Evolutionary conservation across 1,140 invertebrate genomes (phyloP), one percentile per base, ranked within the genome.

Genomic region (Sarcophaga bullata): DNA sequence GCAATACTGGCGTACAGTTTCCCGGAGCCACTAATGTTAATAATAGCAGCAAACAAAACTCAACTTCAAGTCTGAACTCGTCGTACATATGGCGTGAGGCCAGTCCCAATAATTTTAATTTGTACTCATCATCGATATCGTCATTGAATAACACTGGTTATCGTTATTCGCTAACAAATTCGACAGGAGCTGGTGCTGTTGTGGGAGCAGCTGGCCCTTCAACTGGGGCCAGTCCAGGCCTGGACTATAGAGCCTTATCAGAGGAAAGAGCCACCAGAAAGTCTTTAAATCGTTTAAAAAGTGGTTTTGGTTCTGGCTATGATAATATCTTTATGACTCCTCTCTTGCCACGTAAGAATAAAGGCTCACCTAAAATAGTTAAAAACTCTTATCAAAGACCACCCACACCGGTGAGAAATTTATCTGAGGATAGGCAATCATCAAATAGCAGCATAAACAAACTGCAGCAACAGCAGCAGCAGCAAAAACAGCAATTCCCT

Each of bases 51-150:
- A 85, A 85, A 0, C 88, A 88, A 73, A 85, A 86, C 48, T 90
- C 88, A 11, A 87, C 86, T 0, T 87, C 85, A 80, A 90, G 89
- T 37, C 72, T 90, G 10, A 90, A 90, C 73, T 90, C 89, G n/a
- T 90, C 89, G 0, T 90, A 87, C 17, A 89, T 90, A 75, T 90
- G 89, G 89, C 87, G 89, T 50, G 89, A 90, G 84, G 89, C 88
- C 3, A 90, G 89, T 83, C 89, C 89, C 37, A 90, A 90, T 82
- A 89, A 89, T 84, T 90, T 90, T 73, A 90, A 90, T 75, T 50
- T 90, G 62, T 90, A 90, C 85, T 90, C 89, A 78, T 87, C 87
- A 8, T 90, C 89, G 19, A 86, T 89, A 81, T 89, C 89, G 3
- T 86, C 88, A 0, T 25, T 90, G 4, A 89, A 87, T 83, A 17